Base-by-base conservation (phyloP, 1,140 invertebrate species). In the Saccostrea glomerata region DNA sequence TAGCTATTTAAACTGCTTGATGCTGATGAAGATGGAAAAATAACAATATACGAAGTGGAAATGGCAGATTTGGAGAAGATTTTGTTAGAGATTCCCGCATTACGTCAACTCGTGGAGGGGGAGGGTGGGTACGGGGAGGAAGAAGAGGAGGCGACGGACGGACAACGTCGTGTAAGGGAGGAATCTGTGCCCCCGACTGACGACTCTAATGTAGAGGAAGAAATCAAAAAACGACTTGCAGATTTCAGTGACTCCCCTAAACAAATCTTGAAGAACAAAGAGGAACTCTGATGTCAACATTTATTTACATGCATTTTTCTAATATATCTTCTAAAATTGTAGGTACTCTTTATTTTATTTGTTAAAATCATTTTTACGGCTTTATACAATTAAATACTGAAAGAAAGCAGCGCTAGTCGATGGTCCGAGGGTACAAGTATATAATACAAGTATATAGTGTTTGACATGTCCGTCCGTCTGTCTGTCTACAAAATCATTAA, bases 1-100 rank as follows among this genome's bases (percentile, higher is more conserved):
- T 91, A 84, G 89, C 90, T 30, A 91, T 90, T 58, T 82, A 89
- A 15, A 91, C 89, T 90, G 88, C 91, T 82, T 86, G 87, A 66
- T 30, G 90, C 56, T 90, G 92, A 91, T 92, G 36, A 83, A 60
- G 47, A 36, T 12, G 47, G 55, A 7, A 77, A 87, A 13, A 55
- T 73, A 12, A 55, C 17, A 9, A 30, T 36, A 82, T 82, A 77
- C 20, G 20, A 25, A 20, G 11, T 77, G 63, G 17, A 23, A 7
- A n/a, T 36, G 54, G 55, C 17, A 2, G 25, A 36, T 23, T 7
- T 87, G 9, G 30, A 58, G 17, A 55, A 20, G 40, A 9, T 7
- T 82, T 82, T 82, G 58, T n/a, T 23, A 40, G 11, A 84, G 82
- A 54, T 84, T 20, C 58, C 85, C 12, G 4, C 36, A 47, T 13